Conservation (phyloP, 2,113 vertebrate genomes). For the Carettochelys insculpta region DNA sequence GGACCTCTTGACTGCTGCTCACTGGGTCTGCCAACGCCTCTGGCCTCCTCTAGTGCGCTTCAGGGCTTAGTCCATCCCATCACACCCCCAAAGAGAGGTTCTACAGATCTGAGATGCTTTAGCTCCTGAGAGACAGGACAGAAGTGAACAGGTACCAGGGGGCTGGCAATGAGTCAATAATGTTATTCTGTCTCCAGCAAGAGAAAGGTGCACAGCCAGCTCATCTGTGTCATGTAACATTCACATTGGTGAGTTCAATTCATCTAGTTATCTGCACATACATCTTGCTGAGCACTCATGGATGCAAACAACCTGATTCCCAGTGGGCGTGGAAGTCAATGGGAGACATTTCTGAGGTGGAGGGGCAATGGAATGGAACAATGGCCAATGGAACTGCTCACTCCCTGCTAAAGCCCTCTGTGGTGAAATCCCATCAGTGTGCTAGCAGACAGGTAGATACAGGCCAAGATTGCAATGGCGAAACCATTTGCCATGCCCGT, state of each 20-base stretch:
- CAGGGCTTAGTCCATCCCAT: no score
- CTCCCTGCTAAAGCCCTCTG: not conserved
- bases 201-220: not conserved
- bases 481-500: not conserved
- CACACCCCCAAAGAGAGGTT: not conserved
- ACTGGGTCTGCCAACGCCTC: no score
- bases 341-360: not conserved
- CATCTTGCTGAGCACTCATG: not conserved
- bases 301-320: not conserved
- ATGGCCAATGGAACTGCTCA: no score
- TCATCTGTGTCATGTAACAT: not conserved
- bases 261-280: not conserved
- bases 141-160: not conserved
- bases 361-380: no score
- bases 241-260: not conserved
- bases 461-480: not conserved
- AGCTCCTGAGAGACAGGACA: not conserved
- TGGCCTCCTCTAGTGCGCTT: no score
- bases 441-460: not conserved
- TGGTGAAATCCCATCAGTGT: not conserved
- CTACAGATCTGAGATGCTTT: not conserved
- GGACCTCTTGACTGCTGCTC: no score
- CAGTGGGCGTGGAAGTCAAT: not conserved
- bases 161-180: not conserved
- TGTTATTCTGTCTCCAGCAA: not conserved